A percentile compares a stretch with the other conserved stretches of the same genome.
Evolutionary conservation across 2,797 vertebrate species (phyloP).

Genomic region (Galago senegalensis): DNA sequence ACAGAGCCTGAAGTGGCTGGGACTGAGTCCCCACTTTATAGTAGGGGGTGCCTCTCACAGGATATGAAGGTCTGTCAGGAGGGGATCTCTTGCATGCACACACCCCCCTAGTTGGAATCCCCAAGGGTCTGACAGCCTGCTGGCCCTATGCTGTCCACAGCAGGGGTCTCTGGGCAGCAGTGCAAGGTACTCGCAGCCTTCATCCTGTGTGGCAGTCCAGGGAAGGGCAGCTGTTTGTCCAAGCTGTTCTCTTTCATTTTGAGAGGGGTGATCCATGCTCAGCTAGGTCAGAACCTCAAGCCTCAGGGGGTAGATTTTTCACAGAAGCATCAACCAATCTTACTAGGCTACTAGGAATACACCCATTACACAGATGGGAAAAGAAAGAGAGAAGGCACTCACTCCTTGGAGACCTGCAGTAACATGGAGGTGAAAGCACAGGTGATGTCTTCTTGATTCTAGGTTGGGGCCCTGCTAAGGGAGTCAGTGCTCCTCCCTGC

Average conservation of each 20-base stretch:
- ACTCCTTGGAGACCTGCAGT: not conserved
- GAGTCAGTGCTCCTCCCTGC: not conserved
- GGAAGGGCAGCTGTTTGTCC: not conserved
- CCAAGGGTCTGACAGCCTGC: not conserved
- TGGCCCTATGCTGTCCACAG: not conserved
- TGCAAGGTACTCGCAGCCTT: not conserved
- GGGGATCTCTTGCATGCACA: not conserved
- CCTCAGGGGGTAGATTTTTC: not conserved
- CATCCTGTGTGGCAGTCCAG: not conserved
- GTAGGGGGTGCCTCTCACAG: no score
- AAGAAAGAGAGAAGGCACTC: not conserved
- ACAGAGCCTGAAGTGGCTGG: not conserved
- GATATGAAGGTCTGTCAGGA: not conserved
- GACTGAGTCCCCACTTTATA: not conserved
- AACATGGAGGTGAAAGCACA: not conserved
- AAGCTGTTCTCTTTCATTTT: not conserved
- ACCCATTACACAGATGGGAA: slow-evolving; percentile 45
- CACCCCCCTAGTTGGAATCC: no score
- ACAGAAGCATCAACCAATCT: not conserved
- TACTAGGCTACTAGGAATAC: not conserved
- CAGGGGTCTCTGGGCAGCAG: not conserved
- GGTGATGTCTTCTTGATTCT: not conserved
- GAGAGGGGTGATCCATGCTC: not conserved
- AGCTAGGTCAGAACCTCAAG: not conserved
- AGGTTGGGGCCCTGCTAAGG: not conserved